Conservation (phyloP, 2,888 invertebrate species). For the Metallyticus violacea region DNA sequence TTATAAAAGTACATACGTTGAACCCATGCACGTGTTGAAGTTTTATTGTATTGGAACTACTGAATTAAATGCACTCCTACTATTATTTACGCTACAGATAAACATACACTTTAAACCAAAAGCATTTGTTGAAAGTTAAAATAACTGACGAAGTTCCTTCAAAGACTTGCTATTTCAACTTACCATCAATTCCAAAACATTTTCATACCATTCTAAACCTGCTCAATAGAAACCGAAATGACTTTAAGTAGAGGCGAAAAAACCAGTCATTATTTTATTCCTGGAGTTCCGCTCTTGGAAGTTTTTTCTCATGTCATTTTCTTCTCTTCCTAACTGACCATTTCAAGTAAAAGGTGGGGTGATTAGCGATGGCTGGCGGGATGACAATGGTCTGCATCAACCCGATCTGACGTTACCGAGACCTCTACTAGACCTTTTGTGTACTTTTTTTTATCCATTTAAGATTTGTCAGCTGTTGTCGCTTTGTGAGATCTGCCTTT, state of each 20-base stretch:
- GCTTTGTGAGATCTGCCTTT: neutral
- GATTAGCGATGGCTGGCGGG: neutral
- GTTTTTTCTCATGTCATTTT: neutral
- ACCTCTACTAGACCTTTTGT: neutral
- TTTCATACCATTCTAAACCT: neutral
- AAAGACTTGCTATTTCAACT: no score
- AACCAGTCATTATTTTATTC: neutral
- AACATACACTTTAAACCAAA: no score
- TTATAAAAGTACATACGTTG: no score
- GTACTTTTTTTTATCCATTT: neutral
- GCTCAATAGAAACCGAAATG: neutral
- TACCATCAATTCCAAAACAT: neutral
- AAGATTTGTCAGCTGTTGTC: neutral
- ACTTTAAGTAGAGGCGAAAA: neutral
- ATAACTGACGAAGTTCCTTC: neutral
- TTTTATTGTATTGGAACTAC: no score
- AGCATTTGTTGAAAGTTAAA: neutral
- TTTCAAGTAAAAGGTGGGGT: neutral
- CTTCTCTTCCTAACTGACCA: neutral
- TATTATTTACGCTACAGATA: no score
- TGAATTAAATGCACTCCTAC: no score
- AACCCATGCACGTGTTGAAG: no score
- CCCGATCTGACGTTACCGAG: neutral
- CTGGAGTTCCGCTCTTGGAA: neutral
- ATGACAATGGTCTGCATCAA: neutral